Conservation (phyloP, 2,113 vertebrate species). For the Neogobius melanostomus region DNA sequence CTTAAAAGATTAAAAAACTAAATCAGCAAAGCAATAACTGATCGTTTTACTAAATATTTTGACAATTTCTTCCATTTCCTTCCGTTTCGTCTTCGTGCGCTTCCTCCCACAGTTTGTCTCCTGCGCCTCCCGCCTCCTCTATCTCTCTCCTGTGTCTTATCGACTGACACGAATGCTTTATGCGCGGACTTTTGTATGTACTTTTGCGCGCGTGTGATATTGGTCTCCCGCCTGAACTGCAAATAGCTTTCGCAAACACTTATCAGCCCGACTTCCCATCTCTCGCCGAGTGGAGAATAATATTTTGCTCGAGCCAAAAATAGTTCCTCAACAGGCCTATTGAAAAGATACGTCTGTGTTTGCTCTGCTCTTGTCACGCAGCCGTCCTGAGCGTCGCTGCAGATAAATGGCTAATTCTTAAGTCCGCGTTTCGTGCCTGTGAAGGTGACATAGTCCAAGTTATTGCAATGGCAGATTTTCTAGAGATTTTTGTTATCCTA, state of each 20-base stretch:
- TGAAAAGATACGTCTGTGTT: slow-evolving; percentile 22
- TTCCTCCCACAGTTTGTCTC: background rate
- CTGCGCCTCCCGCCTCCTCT: background rate
- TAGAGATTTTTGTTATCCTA: slow-evolving; percentile 6
- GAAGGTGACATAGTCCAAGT: slow-evolving; percentile 39
- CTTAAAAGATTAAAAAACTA: too few relatives aligned
- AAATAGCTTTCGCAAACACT: slow-evolving; percentile 73
- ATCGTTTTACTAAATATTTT: background rate
- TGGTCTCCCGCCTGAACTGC: slow-evolving; percentile 53
- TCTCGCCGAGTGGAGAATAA: slow-evolving; percentile 56
- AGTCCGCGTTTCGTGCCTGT: background rate
- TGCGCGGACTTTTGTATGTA: slow-evolving; percentile 5
- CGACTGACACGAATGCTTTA: slow-evolving; percentile 63
- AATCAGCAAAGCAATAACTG: too few relatives aligned
- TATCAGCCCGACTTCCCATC: slow-evolving; percentile 60
- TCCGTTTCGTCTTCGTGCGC: background rate
- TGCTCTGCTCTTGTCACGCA: slow-evolving; percentile 11
- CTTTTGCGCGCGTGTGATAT: slow-evolving; percentile 6
- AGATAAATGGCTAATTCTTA: slow-evolving; percentile 24
- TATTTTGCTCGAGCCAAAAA: slow-evolving; percentile 48
- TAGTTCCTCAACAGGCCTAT: slow-evolving; percentile 42
- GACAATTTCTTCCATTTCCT: background rate
- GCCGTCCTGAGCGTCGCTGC: background rate
- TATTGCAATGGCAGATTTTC: too few relatives aligned
- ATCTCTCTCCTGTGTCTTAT: slow-evolving; percentile 41